Evolutionary conservation across 2,797 vertebrate genomes (phyloP), one percentile per base, ranked within the genome.

Genomic region (Silurus aristotelis): DNA sequence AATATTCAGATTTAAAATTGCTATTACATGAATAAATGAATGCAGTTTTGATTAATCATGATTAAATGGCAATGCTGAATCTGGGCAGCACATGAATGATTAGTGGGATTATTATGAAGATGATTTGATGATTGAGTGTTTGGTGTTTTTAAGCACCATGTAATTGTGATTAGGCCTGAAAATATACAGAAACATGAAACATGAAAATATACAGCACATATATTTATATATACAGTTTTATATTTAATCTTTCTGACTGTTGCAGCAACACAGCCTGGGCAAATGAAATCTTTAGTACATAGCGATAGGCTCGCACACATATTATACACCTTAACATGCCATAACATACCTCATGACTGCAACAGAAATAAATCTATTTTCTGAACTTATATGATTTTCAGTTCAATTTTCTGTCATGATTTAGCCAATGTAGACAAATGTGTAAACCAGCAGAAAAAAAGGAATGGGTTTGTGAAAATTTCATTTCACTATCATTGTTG

Each of bases 61-160:
- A 83, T 63, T 60, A 83, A 31, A 73, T 72, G 20, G 5, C 13
- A 60, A 68, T 43, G 1, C 58, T 78, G 52, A 22, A n/a, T 80
- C 48, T 43, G 80, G 38, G 63, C 73, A 78, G 31, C n/a, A 6
- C 20, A 5, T 55, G 19, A 2, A 55, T 68, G 63, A 67, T 78
- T 58, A 77, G 14, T 38, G 55, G 46, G 27, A 15, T 64, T 60
- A 80, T 72, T 73, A 63, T 72, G 2, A 80, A 64, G 73, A 55
- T 46, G 48, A 78, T 56, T 68, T 77, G 52, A 58, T 15, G 38
- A 72, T 38, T 61, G 55, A 71, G 56, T 63, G n/a, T 80, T 67
- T 66, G 66, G 43, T 71, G 76, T 70, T 10, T 48, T 84, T 80
- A 79, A 71, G 17, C 3, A n/a, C 55, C 55, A 84, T 48, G 55